phyloP scores from a whole-genome alignment of 2,113 vertebrate genomes.

The Hystrix brachyura region DNA sequence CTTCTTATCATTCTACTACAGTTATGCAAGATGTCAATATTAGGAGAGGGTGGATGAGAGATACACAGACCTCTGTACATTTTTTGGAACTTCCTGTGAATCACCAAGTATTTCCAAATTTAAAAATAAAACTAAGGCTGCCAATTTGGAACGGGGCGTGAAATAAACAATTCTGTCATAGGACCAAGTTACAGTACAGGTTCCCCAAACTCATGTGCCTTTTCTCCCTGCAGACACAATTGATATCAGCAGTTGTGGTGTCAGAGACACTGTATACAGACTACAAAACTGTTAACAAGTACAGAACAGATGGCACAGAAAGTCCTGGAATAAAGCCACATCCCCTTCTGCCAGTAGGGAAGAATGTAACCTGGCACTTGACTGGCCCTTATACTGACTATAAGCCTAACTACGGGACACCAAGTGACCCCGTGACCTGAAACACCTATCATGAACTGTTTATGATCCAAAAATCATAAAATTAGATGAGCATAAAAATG shows the following conservation, averaged over 20 bases:
- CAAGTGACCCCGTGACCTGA: background rate
- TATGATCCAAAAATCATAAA: background rate
- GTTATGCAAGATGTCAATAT: background rate
- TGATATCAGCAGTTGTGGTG: too few relatives aligned
- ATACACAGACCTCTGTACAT: background rate
- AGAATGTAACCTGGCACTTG: background rate
- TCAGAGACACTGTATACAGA: background rate
- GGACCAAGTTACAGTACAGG: background rate
- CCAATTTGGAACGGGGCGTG: background rate
- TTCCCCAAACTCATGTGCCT: background rate
- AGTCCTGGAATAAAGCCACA: background rate
- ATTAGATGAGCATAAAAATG: background rate
- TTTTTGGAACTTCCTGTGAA: background rate
- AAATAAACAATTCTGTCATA: background rate
- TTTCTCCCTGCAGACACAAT: background rate
- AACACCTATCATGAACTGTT: background rate
- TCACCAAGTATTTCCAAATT: background rate
- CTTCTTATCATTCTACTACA: background rate
- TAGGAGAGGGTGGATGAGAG: background rate
- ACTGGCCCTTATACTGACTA: background rate
- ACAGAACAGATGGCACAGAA: background rate
- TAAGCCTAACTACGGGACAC: background rate
- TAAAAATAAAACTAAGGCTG: background rate
- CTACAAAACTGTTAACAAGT: background rate
- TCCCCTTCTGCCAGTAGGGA: background rate